Evolutionary conservation across 2,113 vertebrate species (phyloP), one percentile per base, ranked within the genome.

Genomic region (Gallinago paraguaiae): DNA sequence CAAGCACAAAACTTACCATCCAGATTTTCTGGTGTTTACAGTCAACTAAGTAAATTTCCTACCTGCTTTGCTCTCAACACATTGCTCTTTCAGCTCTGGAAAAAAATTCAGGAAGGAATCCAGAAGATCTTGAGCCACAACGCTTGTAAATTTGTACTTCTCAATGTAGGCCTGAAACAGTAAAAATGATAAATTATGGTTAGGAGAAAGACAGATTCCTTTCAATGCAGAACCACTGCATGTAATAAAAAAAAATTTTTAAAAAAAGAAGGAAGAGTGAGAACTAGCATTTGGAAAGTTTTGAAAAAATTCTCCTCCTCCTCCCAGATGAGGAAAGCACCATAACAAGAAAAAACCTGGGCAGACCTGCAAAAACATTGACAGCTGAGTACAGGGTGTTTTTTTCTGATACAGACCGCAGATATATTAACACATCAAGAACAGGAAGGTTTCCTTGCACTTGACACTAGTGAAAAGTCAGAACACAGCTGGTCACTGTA

Each of bases 51-150:
- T 63, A 59, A 60, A 72, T 37, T 59, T 83, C 97, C 94, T 88
- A 99, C 99, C 99, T 96, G 99, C 98, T 97, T 98, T 98, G 88
- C 98, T 98, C 60, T 98, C 97, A 60, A 98, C 98, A 3, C 98
- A 98, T 48, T 98, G 98, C 57, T 98, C 98, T 97, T 98, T 99
- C 94, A 99, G 97, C 93, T 99, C 98, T 0, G 99, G 99, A 92
- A 99, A 99, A 93, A 98, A 99, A 72, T 96, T 95, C 89, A 99
- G 98, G 97, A 99, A 99, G 91, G 98, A 99, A 95, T 99, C 98
- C 74, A 99, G 98, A 92, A 99, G 98, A 96, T 99, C 99, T 97
- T 98, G 98, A 95, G 99, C 99, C 54, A 99, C 98, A 22, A 99
- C 99, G 0, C 99, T 99, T 92, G 97, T 98, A 94, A 99, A 99